These are phyloP conservation scores for Drosophila borealis DNA, from an alignment of 2,888 invertebrate species.

Conservation along the genomic window DNA sequence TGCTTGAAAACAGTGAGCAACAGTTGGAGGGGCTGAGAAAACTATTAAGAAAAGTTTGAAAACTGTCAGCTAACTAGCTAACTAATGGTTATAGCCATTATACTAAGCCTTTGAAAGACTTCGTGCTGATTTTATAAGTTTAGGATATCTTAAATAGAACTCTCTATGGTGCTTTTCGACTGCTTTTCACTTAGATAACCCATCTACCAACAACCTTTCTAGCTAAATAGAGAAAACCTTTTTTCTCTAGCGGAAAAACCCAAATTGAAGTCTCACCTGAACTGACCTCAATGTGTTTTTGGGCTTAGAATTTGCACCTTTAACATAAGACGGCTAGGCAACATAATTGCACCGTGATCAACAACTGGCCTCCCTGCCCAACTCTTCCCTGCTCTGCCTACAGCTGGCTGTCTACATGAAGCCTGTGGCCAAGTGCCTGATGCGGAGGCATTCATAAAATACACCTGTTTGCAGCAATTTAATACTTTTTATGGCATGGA, in stretches of 20 bases:
- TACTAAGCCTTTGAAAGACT: too few species aligned
- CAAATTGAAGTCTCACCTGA: not conserved
- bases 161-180: too few species aligned
- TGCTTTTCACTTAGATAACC: too few species aligned
- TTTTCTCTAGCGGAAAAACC: not conserved
- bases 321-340: slow-evolving; percentile 17
- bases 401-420: slow-evolving; percentile 1
- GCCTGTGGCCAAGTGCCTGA: slow-evolving; percentile 20
- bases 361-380: slow-evolving; percentile 4
- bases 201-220: too few species aligned
- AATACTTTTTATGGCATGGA: slow-evolving; percentile 77
- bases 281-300: slow-evolving; percentile 37
- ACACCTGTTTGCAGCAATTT: slow-evolving; percentile 79
- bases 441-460: slow-evolving; percentile 69
- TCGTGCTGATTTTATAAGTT: too few species aligned
- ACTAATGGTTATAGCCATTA: too few species aligned
- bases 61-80: too few species aligned
- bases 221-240: not conserved
- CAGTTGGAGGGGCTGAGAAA: too few species aligned
- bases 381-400: not conserved
- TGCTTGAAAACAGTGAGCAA: too few species aligned
- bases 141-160: too few species aligned
- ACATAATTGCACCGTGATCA: slow-evolving; percentile 46
- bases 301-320: slow-evolving; percentile 5
- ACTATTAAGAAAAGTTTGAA: too few species aligned